Conservation (phyloP, 2,888 invertebrate genomes). For the Apodemia zela region DNA sequence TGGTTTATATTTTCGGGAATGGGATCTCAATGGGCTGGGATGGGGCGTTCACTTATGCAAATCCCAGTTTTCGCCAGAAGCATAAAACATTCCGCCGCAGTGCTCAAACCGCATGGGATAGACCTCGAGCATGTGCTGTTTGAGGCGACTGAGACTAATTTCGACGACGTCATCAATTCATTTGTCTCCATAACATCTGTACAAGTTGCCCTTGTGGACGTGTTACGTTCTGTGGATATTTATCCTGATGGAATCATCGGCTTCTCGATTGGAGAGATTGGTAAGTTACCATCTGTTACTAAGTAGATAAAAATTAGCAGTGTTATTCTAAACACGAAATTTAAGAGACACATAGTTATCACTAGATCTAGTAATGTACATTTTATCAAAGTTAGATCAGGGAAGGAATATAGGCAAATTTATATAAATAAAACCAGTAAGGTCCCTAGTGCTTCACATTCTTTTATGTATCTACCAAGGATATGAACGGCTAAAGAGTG, state of each 20-base stretch:
- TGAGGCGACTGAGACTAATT: background rate
- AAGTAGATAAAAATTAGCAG: too few relatives aligned
- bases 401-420: too few relatives aligned
- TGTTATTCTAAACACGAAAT: too few relatives aligned
- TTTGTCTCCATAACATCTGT: conserved; percentile 11
- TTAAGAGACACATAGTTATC: too few relatives aligned
- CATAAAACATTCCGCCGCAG: conserved; percentile 4
- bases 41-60: background rate
- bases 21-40: conserved; percentile 7
- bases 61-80: conserved; percentile 11
- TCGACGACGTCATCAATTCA: conserved; percentile 53
- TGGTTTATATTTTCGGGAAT: conserved; percentile 19
- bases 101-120: conserved; percentile 2
- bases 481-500: too few relatives aligned
- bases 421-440: too few relatives aligned
- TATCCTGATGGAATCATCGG: conserved; percentile 15
- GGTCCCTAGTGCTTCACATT: too few relatives aligned
- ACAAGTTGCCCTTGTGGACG: conserved; percentile 12
- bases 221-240: conserved; percentile 13
- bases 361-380: too few relatives aligned
- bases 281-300: too few relatives aligned
- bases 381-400: too few relatives aligned
- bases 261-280: too few relatives aligned
- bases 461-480: too few relatives aligned
- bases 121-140: conserved; percentile 6